phyloP scores from a whole-genome alignment of 2,888 invertebrate genomes.

The Dichetophora obliterata region DNA sequence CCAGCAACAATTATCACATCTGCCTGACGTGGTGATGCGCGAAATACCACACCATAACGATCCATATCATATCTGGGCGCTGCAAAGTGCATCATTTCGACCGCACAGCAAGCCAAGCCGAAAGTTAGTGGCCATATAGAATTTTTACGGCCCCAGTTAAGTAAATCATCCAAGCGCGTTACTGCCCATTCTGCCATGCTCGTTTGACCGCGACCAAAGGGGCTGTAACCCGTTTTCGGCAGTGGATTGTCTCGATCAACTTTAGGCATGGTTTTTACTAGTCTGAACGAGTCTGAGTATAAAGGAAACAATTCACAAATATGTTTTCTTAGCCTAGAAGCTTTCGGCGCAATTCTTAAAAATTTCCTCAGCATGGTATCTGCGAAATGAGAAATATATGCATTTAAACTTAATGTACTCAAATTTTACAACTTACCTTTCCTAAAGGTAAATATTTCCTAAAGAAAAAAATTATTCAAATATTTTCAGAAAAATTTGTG shows the following conservation, averaged over 20 bases:
- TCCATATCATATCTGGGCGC: conserved; percentile 99
- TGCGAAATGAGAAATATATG: not conserved
- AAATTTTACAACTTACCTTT: no score
- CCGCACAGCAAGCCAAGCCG: conserved; percentile 96
- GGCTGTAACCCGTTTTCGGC: conserved; percentile 70
- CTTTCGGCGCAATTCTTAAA: conserved; percentile 56
- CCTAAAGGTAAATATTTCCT: no score
- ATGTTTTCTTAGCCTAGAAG: conserved; percentile 44
- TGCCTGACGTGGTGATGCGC: conserved; percentile 95
- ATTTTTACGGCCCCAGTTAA: conserved; percentile 92
- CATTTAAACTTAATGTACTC: not conserved
- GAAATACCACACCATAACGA: conserved; percentile 96
- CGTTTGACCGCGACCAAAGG: conserved; percentile 71
- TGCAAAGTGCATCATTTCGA: conserved; percentile 99
- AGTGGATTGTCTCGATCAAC: conserved; percentile 52
- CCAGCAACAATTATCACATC: conserved; percentile 98
- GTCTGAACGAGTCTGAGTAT: not conserved
- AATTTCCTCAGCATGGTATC: conserved; percentile 60
- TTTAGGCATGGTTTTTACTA: conserved; percentile 55
- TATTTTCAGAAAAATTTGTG: no score
- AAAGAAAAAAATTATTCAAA: no score
- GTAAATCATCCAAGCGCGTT: conserved; percentile 88
- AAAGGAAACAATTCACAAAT: conserved; percentile 40
- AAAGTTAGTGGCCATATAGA: conserved; percentile 98
- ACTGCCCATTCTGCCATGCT: conserved; percentile 84